Evolutionary conservation across 2,888 invertebrate genomes (phyloP), one percentile per base, ranked within the genome.

Genomic region (Lypha dubia): DNA sequence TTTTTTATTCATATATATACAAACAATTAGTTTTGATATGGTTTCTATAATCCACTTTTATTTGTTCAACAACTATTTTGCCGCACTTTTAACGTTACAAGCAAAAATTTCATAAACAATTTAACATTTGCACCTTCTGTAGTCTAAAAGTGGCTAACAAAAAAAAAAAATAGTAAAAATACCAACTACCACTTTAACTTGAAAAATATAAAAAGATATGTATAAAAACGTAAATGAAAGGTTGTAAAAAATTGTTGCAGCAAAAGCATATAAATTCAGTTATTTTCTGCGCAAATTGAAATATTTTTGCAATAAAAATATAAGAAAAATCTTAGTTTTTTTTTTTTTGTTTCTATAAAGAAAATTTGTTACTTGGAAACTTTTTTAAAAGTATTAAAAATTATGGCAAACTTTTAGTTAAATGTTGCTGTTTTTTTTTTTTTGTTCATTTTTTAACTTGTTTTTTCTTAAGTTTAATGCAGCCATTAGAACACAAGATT

Each of bases 321-420:
- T 15, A 41, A 49, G 9, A 24, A 0, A 28, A 44, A 46, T 22
- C 6, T 17, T n/a, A n/a, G n/a, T n/a, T n/a, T n/a, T n/a, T n/a
- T n/a, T n/a, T n/a, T n/a, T n/a, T n/a, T n/a, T n/a, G n/a, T n/a
- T n/a, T 62, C 20, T 38, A 13, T 9, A 13, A 28, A 68, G 22
- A 62, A 70, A 77, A 51, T 60, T 68, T 68, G 60, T 68, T 60
- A 68, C 38, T 53, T 62, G 20, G 1, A 20, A 79, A 71, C 63
- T 71, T 79, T 79, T 65, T 79, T 63, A 71, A 79, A 71, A n/a
- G n/a, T 56, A 63, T 71, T 44, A 63, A 71, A 46, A 79, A 56
- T 46, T 75, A 20, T 53, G 35, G 3, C 1, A 46, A 63, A 71
- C 41, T 56, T 71, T 63, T 35, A 62, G 17, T 51, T 20, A 13